These are phyloP conservation scores for Drosophila tropicalis DNA, from an alignment of 1,140 invertebrate genomes.

Conservation along the genomic window DNA sequence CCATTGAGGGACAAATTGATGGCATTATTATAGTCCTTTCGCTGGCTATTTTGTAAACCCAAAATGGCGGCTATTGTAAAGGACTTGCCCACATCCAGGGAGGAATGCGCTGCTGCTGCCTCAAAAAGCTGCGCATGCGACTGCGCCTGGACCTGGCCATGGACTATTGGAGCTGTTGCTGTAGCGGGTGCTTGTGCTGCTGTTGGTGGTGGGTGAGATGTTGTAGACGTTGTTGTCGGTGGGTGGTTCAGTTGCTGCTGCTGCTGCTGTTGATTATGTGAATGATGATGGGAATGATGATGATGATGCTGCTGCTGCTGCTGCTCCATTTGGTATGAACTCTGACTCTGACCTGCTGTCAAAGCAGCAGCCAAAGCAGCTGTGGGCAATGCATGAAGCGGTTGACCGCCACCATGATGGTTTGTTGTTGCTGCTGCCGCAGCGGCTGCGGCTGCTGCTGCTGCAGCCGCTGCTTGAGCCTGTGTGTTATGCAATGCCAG, in stretches of 20 bases:
- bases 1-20: constrained; percentile 82
- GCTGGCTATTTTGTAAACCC: constrained; percentile 84
- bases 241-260: constrained; percentile 45
- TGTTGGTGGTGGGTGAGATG: constrained; percentile 22
- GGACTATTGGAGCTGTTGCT: constrained; percentile 30
- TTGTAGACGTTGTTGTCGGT: constrained; percentile 35
- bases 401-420: constrained; percentile 57
- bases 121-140: constrained; percentile 75
- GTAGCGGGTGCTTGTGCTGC: constrained; percentile 50
- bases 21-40: constrained; percentile 82
- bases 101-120: constrained; percentile 77
- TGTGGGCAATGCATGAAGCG: constrained; percentile 68
- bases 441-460: constrained; percentile 26
- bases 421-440: constrained; percentile 29
- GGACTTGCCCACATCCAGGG: constrained; percentile 85
- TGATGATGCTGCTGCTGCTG: constrained; percentile 56
- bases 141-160: constrained; percentile 67
- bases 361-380: constrained; percentile 67
- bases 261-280: constrained; percentile 51
- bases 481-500: constrained; percentile 82
- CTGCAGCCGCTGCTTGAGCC: constrained; percentile 50
- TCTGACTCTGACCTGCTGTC: constrained; percentile 75
- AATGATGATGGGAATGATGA: constrained; percentile 44
- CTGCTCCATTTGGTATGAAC: constrained; percentile 77
- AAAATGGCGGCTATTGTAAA: constrained; percentile 93